Base-by-base conservation (phyloP, 2,797 vertebrate genomes). In the Anabas testudineus region DNA sequence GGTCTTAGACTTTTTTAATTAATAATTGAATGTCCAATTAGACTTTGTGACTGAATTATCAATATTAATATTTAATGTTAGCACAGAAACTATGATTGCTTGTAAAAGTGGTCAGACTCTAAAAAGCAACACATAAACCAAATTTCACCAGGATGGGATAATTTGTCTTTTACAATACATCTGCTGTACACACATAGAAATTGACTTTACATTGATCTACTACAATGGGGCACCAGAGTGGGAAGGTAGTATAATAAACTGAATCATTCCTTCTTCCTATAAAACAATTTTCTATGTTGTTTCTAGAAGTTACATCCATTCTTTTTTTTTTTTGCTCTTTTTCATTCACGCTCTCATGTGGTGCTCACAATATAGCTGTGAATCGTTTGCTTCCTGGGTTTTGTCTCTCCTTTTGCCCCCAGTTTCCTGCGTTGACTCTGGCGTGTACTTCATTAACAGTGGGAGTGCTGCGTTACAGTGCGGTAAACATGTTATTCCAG, bases 361-460 rank as follows among this genome's bases (percentile, higher is more conserved):
- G 34, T 8, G 9, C 10, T 36, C 34, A 36, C 34, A 36, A 10
- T 10, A 13, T 36, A 36, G 36, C 34, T 36, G 34, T 36, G 34
- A 36, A 10, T 36, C 36, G 26, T 53, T 78, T 42, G 22, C 62
- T 83, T 78, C 76, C 76, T 75, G 79, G 62, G 36, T 78, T 62
- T 60, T 66, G n/a, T 68, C 24, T 67, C 64, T 63, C 66, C 19
- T 2, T 14, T 56, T 78, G 36, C 57, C 46, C 82, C 69, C 62
- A 10, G 45, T 80, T 84, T 83, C 71, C 71, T 72, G 67, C 47
- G 4, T 63, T 77, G 67, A 43, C 32, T 2, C 34, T 48, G 5
- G 68, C 42, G 22, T 24, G 47, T 19, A 56, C 84, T 75, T 82
- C 60, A 84, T 85, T 83, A 81, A 51, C 79, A 76, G 63, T 46